Evolutionary conservation across 2,888 invertebrate genomes (phyloP).

Genomic region (Agapostemon virescens): DNA sequence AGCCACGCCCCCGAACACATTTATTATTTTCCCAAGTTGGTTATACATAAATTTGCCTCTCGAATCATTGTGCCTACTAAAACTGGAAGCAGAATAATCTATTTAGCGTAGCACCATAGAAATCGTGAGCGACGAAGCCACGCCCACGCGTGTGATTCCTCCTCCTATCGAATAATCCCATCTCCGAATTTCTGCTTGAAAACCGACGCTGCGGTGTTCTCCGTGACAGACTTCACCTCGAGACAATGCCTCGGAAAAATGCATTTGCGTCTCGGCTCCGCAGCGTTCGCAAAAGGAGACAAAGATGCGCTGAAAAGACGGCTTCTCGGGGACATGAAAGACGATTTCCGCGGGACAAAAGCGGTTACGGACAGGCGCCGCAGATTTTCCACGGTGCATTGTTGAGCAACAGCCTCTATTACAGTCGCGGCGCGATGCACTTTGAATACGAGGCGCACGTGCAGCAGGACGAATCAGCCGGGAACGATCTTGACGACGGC

Average conservation of each 20-base stretch:
- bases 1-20: too few species aligned
- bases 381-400: conserved; percentile 8
- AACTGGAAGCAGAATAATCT: too few species aligned
- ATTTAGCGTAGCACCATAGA: too few species aligned
- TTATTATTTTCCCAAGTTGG: too few species aligned
- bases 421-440: conserved; percentile 10
- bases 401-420: conserved; percentile 16
- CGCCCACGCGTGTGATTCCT: background rate
- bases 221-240: background rate
- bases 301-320: background rate
- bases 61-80: too few species aligned
- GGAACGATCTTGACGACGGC: background rate
- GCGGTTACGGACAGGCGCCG: conserved; percentile 8
- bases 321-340: background rate
- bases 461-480: conserved; percentile 8
- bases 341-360: conserved; percentile 13
- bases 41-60: too few species aligned
- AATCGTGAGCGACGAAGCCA: background rate
- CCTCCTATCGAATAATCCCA: too few species aligned
- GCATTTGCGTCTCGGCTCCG: background rate
- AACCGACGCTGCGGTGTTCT: too few species aligned
- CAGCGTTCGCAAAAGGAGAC: background rate
- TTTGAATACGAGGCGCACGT: background rate
- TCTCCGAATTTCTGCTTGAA: too few species aligned
- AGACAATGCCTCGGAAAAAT: background rate